phyloP scores from a whole-genome alignment of 2,888 invertebrate genomes.

The Chelonus formosanus region DNA sequence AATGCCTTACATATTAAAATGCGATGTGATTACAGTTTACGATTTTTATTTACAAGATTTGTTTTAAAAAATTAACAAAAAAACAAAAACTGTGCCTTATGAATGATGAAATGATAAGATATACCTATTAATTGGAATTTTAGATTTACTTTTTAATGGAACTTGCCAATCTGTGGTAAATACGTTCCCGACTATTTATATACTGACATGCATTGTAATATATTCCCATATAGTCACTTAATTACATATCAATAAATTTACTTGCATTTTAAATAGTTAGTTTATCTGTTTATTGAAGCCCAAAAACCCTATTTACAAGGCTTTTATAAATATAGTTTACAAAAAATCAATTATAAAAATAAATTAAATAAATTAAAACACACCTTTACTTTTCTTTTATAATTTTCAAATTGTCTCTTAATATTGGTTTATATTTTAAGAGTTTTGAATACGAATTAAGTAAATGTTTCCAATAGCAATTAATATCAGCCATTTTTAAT shows the following conservation, averaged over 20 bases:
- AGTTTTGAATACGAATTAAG: slow-evolving; percentile 79
- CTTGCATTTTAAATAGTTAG: slow-evolving; percentile 18
- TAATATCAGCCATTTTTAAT: slow-evolving; percentile 81
- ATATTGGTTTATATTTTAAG: slow-evolving; percentile 73
- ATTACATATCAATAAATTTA: slow-evolving; percentile 36
- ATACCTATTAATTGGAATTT: slow-evolving; percentile 36
- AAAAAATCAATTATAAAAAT: too few species aligned
- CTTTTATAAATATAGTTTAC: too few species aligned
- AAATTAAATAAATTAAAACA: neutral
- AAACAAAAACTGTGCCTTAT: slow-evolving; percentile 2
- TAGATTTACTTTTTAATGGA: slow-evolving; percentile 44
- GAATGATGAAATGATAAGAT: neutral
- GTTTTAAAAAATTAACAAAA: neutral
- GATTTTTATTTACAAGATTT: neutral
- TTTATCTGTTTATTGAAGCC: neutral
- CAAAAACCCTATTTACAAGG: too few species aligned
- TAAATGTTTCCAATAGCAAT: slow-evolving; percentile 87
- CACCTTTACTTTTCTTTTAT: slow-evolving; percentile 54
- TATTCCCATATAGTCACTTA: slow-evolving; percentile 41
- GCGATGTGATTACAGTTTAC: neutral
- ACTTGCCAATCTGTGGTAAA: slow-evolving; percentile 45
- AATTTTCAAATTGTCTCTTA: slow-evolving; percentile 70
- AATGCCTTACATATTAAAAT: slow-evolving; percentile 17
- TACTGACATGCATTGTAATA: slow-evolving; percentile 44
- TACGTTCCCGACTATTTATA: neutral